Evolutionary conservation across 2,113 vertebrate species (phyloP).

Genomic region (Elanus axillaris): DNA sequence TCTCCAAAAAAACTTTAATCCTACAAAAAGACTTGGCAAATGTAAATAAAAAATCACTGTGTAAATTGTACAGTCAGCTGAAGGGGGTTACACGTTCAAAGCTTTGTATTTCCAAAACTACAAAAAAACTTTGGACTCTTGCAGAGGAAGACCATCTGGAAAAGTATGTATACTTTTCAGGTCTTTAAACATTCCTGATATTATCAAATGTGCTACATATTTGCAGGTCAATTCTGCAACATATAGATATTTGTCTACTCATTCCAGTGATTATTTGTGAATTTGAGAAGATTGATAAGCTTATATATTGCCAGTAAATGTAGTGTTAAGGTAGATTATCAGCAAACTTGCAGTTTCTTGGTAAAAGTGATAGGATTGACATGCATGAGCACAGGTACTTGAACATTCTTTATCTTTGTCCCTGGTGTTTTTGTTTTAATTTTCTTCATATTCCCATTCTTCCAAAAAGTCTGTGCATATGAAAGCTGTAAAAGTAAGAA

Average conservation of each 20-base stretch:
- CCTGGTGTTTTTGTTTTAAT: accelerated
- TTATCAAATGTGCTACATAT: background rate
- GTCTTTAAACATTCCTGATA: background rate
- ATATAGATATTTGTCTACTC: background rate
- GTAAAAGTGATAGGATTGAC: background rate
- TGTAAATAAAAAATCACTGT: background rate
- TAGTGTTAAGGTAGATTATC: background rate
- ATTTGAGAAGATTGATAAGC: background rate
- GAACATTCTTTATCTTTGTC: background rate
- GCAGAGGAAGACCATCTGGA: background rate
- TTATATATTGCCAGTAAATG: background rate
- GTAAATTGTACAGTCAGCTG: background rate
- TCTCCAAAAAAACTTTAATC: background rate
- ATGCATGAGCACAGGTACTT: background rate
- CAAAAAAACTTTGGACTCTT: background rate
- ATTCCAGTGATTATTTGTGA: background rate
- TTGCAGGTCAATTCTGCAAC: background rate
- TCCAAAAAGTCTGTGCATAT: no score
- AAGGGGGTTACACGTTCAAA: background rate
- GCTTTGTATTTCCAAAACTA: background rate
- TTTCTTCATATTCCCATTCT: background rate
- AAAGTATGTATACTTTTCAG: background rate
- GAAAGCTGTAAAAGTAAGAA: background rate
- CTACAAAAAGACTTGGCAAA: background rate
- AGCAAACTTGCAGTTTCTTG: background rate